Conservation (phyloP, 2,797 vertebrate genomes). For the Salmo trutta region DNA sequence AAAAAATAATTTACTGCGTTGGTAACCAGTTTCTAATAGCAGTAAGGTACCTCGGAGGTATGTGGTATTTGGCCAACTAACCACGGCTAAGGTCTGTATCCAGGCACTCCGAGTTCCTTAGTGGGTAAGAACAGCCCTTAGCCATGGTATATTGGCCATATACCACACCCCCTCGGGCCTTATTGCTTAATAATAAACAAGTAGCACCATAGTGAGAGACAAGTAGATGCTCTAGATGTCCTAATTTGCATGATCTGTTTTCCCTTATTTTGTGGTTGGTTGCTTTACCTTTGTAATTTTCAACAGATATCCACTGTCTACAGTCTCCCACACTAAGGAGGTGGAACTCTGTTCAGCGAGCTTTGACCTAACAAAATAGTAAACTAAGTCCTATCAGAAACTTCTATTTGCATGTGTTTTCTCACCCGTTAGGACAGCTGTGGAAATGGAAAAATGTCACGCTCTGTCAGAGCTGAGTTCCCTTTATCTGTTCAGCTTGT, state of each 20-base stretch:
- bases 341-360: conserved; percentile 14
- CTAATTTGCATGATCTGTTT: background rate
- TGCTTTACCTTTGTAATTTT: conserved; percentile 21
- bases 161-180: too few relatives aligned
- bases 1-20: too few relatives aligned
- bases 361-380: conserved; percentile 6
- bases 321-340: background rate
- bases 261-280: background rate
- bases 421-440: conserved; percentile 24
- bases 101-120: too few relatives aligned
- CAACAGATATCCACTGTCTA: background rate
- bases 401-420: conserved; percentile 45
- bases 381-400: conserved; percentile 7
- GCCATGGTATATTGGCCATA: too few relatives aligned
- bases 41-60: too few relatives aligned
- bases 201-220: conserved; percentile 4
- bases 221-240: background rate
- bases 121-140: too few relatives aligned
- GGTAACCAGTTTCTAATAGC: too few relatives aligned
- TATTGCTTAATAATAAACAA: background rate
- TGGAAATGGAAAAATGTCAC: conserved; percentile 5
- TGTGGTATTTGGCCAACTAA: too few relatives aligned
- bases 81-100: too few relatives aligned
- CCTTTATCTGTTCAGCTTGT: conserved; percentile 22
- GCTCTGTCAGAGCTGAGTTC: background rate